Base-by-base conservation (phyloP, 1,140 invertebrate genomes). In the Drosophila arizonae region DNA sequence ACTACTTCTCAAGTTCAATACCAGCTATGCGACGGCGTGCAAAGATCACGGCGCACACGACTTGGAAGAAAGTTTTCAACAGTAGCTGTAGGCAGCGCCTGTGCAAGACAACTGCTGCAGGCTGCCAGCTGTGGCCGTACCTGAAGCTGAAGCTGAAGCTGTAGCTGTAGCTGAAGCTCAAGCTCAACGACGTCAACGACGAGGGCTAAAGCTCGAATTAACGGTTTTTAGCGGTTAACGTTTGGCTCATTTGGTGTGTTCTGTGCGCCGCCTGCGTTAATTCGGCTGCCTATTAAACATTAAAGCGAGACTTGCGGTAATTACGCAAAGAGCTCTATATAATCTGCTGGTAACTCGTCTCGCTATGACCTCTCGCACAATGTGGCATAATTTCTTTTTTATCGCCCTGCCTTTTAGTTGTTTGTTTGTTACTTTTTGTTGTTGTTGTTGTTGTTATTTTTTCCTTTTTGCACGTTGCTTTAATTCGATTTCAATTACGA, bases 401-500 rank as follows among this genome's bases (percentile, higher is more conserved):
- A 88, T 88, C 69, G 79, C 76, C 67, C 50, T 55, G 67, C 52
- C 64, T 77, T 70, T 61, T 71, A 56, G 46, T 50, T 54, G 21
- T 69, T 67, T 24, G 21, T 24, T 60, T 56, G 69, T 75, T 80
- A 46, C 52, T 52, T 26, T 56, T 39, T 48, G 46, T 45, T 21
- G 15, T 77, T 76, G 84, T 82, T 76, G 68, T 46, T 24, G 21
- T 46, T 46, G 61, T 64, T 30, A 26, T n/a, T 41, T 51, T 41
- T 54, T 69, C 58, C 24, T 77, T 84, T 89, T 82, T 76, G 76
- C 70, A 79, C 67, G 64, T 76, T 65, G 85, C 72, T 90, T 85
- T 89, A 89, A 89, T 89, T 89, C 72, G 75, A 85, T 90, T 90
- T 89, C 80, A 89, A 89, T 89, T 89, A 89, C 77, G 78, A 64